Evolutionary conservation across 2,888 invertebrate species (phyloP), one percentile per base, ranked within the genome.

Genomic region (Uropetala carovei): DNA sequence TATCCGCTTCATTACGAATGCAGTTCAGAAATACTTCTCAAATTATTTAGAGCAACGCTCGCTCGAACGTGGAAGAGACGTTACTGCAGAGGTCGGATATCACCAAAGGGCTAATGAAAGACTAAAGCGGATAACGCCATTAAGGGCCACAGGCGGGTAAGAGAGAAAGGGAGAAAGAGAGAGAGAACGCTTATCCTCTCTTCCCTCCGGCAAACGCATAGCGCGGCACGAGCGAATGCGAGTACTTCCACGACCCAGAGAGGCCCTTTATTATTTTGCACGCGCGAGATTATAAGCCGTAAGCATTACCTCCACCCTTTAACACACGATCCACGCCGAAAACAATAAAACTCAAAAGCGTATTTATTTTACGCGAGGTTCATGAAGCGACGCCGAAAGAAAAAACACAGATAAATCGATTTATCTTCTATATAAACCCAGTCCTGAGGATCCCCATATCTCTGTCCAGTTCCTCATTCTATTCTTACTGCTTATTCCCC

Each of bases 81-180:
- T 43, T 43, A 3, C 43, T 43, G 43, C 3, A 43, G 43, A 43
- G 43, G 1, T 43, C 43, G 43, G 43, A 43, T 43, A 43, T 43
- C 43, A 43, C 43, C 43, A 43, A 10, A 27, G 75, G n/a, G 68
- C n/a, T 68, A 22, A n/a, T 68, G 75, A 75, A 75, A 75, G 13
- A 27, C 27, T 27, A 75, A 75, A 75, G 75, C 22, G 75, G 75
- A 75, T 75, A 75, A 75, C 22, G 18, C 75, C 75, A 75, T 75
- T 75, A 75, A 68, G 75, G 27, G 75, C 75, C 22, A 27, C 22
- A 18, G 75, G 75, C 75, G 11, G 27, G 5, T 43, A 43, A 43
- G 43, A 43, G 43, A 43, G 43, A 43, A 22, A 75, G 27, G n/a
- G 0, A 16, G 18, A 16, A 4, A 16, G 18, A 60, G n/a, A 11